phyloP scores from a whole-genome alignment of 2,888 invertebrate genomes.

The Lasioglossum malachurum region DNA sequence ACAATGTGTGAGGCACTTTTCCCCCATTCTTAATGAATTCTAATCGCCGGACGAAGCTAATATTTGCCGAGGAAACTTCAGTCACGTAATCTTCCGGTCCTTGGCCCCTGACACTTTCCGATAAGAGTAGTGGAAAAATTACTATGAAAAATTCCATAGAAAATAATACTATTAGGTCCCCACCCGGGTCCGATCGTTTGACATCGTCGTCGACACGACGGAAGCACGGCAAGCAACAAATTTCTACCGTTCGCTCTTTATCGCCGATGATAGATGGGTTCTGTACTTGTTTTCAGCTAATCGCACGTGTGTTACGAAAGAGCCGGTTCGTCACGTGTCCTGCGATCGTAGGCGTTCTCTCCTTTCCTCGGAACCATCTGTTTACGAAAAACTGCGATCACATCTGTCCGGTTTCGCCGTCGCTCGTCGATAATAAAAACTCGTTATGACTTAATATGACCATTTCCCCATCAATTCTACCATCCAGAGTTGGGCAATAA shows the following conservation, averaged over 20 bases:
- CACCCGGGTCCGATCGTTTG: neutral
- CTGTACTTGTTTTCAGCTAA: conserved; percentile 15
- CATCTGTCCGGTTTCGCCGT: neutral
- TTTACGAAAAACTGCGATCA: neutral
- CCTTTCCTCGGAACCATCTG: neutral
- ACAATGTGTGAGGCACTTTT: neutral
- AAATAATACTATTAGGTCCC: neutral
- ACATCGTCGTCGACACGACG: neutral
- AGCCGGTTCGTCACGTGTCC: neutral
- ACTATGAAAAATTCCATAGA: conserved; percentile 5
- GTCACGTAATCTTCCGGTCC: conserved; percentile 21
- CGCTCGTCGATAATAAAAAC: neutral
- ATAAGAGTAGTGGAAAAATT: conserved; percentile 60
- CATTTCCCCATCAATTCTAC: too few species aligned
- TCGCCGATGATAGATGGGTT: conserved; percentile 30
- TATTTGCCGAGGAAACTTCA: neutral
- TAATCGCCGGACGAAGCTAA: conserved; percentile 9
- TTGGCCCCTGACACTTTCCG: conserved; percentile 34
- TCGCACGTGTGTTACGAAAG: conserved; percentile 41
- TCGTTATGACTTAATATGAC: too few species aligned
- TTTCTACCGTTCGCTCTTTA: conserved; percentile 10
- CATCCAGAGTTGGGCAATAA: neutral
- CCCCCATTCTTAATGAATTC: neutral
- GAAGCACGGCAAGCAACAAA: neutral
- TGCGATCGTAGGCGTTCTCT: neutral